phyloP scores from a whole-genome alignment of 1,140 invertebrate species.

The Drosophila arizonae region DNA sequence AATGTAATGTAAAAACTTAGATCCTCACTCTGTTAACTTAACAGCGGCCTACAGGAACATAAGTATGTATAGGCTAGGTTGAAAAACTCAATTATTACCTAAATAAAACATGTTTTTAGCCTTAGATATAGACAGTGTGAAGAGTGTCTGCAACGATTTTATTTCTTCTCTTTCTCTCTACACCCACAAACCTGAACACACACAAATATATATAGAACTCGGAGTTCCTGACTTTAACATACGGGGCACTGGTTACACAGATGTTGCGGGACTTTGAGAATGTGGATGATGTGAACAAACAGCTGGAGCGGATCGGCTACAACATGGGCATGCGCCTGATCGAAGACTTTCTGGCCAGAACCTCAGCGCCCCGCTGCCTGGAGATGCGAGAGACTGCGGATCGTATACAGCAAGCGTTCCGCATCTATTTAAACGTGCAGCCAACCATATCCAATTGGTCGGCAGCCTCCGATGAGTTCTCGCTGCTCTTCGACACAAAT shows the following conservation, averaged over 20 bases:
- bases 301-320: slow-evolving; percentile 96
- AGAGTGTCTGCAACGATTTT: slow-evolving; percentile 3
- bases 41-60: neutral
- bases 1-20: too few species aligned
- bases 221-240: slow-evolving; percentile 98
- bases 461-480: slow-evolving; percentile 97
- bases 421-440: slow-evolving; percentile 95
- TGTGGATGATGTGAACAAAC: slow-evolving; percentile 97
- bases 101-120: slow-evolving; percentile 2
- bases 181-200: slow-evolving; percentile 18
- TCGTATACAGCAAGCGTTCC: slow-evolving; percentile 92
- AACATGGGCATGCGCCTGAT: slow-evolving; percentile 99
- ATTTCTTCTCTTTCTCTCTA: slow-evolving; percentile 25
- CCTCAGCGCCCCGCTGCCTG: slow-evolving; percentile 93
- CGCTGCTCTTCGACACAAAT: slow-evolving; percentile 96
- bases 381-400: slow-evolving; percentile 99
- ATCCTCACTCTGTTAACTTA: neutral
- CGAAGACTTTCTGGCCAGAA: slow-evolving; percentile 98
- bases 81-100: neutral
- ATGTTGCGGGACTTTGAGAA: slow-evolving; percentile 99
- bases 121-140: slow-evolving; percentile 2
- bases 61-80: neutral
- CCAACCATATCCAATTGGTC: slow-evolving; percentile 97
- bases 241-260: slow-evolving; percentile 98
- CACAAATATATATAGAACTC: slow-evolving; percentile 88